Base-by-base conservation (phyloP, 1,140 invertebrate genomes). In the Nylanderia fulva region DNA sequence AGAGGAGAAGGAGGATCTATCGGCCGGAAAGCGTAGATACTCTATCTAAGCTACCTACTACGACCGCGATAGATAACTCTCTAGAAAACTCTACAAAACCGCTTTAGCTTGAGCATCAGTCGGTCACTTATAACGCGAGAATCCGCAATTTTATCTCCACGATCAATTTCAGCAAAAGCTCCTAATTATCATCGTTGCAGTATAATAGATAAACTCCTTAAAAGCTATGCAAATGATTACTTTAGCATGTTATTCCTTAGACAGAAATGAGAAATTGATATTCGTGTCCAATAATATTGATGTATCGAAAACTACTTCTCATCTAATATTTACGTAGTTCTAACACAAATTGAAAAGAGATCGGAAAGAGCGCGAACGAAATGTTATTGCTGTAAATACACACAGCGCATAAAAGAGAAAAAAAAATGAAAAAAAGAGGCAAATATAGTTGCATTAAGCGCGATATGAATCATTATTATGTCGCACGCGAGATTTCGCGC, bases 11-110 rank as follows among this genome's bases (percentile, higher is more conserved):
- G 79, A 85, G 76, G 52, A 89, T 69, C 86, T 91, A 92, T 92
- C 90, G 76, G 69, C 91, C 91, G 92, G 92, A 92, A 90, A 86
- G 54, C 86, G 86, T 86, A 92, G 91, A 92, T 92, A 92, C 86
- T 88, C 68, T 87, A 87, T 90, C 85, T 82, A 69, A 56, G 71
- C 71, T 91, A 88, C 64, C 83, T 85, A 88, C 86, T 79, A 60
- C 72, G 75, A 74, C 83, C 83, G 88, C 71, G 86, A 90, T 88
- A 90, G 88, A 90, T 90, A 90, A 90, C 85, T 90, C 86, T 60
- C 72, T 66, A 75, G 77, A 87, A 90, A 90, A 89, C 80, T 90
- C 82, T 76, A 76, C 87, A 84, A 89, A 90, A 85, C 54, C 58
- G 54, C 80, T 87, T 82, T 45, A 71, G 63, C 36, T 60, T 11